Percentiles rank a stretch among this genome's conserved stretches.
These are phyloP conservation scores for Thaumetopoea pityocampa DNA, from an alignment of 1,140 invertebrate species.

Conservation along the genomic window DNA sequence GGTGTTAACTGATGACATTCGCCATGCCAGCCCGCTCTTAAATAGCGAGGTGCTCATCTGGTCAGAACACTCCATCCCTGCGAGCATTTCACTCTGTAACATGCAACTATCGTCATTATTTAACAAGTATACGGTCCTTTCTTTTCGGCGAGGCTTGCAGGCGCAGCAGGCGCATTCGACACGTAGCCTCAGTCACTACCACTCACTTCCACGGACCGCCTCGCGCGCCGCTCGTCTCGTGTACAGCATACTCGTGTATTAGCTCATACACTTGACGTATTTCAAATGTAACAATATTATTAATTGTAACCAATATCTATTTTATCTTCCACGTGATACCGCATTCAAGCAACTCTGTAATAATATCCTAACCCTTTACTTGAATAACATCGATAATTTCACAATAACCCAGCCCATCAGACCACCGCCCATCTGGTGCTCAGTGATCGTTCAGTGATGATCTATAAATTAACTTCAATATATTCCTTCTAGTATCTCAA, in stretches of 20 bases:
- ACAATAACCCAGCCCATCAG: background rate
- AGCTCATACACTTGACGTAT: background rate
- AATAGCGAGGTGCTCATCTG: slow-evolving; percentile 71
- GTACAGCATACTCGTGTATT: slow-evolving; percentile 13
- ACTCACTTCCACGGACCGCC: slow-evolving; percentile 32
- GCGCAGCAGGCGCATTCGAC: slow-evolving; percentile 47
- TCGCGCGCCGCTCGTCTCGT: slow-evolving; percentile 2
- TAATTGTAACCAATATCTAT: slow-evolving; percentile 18
- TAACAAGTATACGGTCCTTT: slow-evolving; percentile 69
- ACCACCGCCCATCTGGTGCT: no score
- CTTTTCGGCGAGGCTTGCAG: slow-evolving; percentile 59
- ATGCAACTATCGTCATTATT: slow-evolving; percentile 71
- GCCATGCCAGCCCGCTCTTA: slow-evolving; percentile 64
- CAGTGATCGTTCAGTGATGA: slow-evolving; percentile 6
- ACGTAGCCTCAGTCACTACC: slow-evolving; percentile 52
- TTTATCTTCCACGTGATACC: slow-evolving; percentile 10
- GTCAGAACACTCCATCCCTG: slow-evolving; percentile 66
- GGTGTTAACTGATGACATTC: slow-evolving; percentile 72
- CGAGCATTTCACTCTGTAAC: slow-evolving; percentile 68
- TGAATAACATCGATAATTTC: slow-evolving; percentile 3
- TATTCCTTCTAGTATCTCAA: no score
- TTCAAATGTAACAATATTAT: slow-evolving; percentile 6
- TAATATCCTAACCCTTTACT: slow-evolving; percentile 3
- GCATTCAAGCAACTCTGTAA: slow-evolving; percentile 10
- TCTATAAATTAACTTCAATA: no score